Conservation (phyloP, 2,888 invertebrate genomes). For the Oxyteleia sp. region DNA sequence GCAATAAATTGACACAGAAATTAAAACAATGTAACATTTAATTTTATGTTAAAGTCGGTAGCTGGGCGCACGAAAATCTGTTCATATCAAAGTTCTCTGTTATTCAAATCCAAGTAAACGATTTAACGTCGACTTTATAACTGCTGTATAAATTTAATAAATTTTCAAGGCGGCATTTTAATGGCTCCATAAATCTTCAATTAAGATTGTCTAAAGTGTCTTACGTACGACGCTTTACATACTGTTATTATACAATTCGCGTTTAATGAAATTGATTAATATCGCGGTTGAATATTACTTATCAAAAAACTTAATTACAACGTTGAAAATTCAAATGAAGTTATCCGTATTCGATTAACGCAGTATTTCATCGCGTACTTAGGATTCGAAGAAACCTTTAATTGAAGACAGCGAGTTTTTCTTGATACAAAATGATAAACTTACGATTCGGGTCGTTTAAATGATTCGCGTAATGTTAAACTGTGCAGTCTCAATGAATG, state of each 20-base stretch:
- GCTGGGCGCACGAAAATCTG: no score
- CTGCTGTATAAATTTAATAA: conserved; percentile 50
- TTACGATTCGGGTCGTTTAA: conserved; percentile 12
- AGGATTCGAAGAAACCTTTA: conserved; percentile 14
- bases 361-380: conserved; percentile 22
- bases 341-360: conserved; percentile 19
- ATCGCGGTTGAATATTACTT: conserved; percentile 13
- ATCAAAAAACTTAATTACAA: conserved; percentile 42
- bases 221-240: conserved; percentile 4
- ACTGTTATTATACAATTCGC: conserved; percentile 38
- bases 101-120: conserved; percentile 26
- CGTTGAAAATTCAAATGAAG: conserved; percentile 23
- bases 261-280: conserved; percentile 46
- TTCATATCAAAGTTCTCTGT: no score
- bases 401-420: conserved; percentile 23
- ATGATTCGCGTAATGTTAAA: conserved; percentile 36
- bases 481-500: conserved; percentile 45
- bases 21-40: no score
- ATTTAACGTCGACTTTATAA: conserved; percentile 35
- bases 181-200: conserved; percentile 50
- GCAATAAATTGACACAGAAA: no score
- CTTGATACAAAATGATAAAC: conserved; percentile 31
- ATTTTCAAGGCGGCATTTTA: conserved; percentile 40
- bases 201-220: conserved; percentile 40
- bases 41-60: no score